Base-by-base conservation (phyloP, 2,113 vertebrate species). In the Chascanopsetta lugubris region DNA sequence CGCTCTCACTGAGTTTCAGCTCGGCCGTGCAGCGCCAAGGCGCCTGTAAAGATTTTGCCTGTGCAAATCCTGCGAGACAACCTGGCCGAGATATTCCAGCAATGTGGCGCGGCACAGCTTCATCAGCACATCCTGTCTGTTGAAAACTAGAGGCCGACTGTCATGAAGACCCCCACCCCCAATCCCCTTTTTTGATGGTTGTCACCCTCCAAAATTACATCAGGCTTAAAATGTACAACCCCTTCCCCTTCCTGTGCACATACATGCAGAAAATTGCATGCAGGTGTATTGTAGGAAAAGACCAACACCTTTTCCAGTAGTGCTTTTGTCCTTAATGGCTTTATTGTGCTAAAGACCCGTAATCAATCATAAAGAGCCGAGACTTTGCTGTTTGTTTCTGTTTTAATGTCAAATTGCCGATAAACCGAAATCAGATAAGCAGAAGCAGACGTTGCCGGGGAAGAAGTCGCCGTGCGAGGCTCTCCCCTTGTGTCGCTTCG, bases 1-100 rank as follows among this genome's bases (percentile, higher is more conserved):
- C 87, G 84, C 91, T 92, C 82, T 85, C 90, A 94, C 92, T 88
- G 92, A 92, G 92, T 93, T 94, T 94, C 88, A 93, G 85, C 94
- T 93, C 85, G 90, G 92, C 83, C 56, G 48, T 63, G 68, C 65
- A 46, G 36, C 53, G 91, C 90, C 6, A 90, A 77, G 72, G 72
- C 46, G 72, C 51, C 8, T 43, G 46, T 18, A 30, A 49, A 58
- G 25, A 49, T 46, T 1, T 61, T 30, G 48, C 54, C 24, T 1
- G 51, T 50, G 43, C 43, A 81, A 63, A 83, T 79, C 42, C 67
- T 46, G 55, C 64, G 63, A 49, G 49, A 65, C 51, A 26, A 56
- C 63, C 57, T 42, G 30, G 47, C 20, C n/a, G 43, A 81, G 80
- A 54, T 64, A 82, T 89, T 80, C 69, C 61, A 80, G 72, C 63